Percentiles rank a stretch among this genome's conserved stretches.
Evolutionary conservation across 1,140 invertebrate species (phyloP).

Genomic region (Atta cephalotes): DNA sequence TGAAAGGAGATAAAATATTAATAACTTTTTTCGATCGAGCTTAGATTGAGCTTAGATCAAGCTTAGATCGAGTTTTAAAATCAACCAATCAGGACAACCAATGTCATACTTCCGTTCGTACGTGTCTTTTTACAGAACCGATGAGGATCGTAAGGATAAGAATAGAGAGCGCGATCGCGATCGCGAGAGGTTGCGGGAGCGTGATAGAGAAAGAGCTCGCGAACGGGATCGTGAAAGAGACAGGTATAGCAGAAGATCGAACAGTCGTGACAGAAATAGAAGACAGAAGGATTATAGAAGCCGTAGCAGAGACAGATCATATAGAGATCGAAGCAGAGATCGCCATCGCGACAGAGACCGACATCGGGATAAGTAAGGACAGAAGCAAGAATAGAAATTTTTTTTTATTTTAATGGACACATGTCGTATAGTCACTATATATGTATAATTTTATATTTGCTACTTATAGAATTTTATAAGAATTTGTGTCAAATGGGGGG

Average conservation of each 20-base stretch:
- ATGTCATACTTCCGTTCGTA: conserved; percentile 73
- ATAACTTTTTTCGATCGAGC: not conserved
- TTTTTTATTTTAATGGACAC: not conserved
- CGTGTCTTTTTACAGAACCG: conserved; percentile 79
- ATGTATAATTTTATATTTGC: not conserved
- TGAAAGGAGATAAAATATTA: not conserved
- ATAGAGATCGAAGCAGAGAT: conserved; percentile 81
- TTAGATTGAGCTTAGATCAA: not conserved
- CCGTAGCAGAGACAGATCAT: conserved; percentile 82
- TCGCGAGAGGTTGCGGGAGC: conserved; percentile 78
- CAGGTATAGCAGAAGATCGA: conserved; percentile 76
- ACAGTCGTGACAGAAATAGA: conserved; percentile 79
- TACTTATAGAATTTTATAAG: not conserved
- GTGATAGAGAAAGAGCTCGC: conserved; percentile 78
- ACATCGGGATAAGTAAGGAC: conserved; percentile 80
- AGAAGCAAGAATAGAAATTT: not conserved
- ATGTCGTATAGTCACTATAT: not conserved
- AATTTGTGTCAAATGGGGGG: not conserved
- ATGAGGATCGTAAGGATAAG: conserved; percentile 82
- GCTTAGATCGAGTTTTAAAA: not conserved
- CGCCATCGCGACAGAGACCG: conserved; percentile 81
- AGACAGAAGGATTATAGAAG: conserved; percentile 81
- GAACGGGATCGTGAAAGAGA: conserved; percentile 82
- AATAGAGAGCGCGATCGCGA: conserved; percentile 80
- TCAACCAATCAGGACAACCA: conserved; percentile 4